Conservation (phyloP, 1,140 invertebrate genomes). For the Drosophila ohnishii region DNA sequence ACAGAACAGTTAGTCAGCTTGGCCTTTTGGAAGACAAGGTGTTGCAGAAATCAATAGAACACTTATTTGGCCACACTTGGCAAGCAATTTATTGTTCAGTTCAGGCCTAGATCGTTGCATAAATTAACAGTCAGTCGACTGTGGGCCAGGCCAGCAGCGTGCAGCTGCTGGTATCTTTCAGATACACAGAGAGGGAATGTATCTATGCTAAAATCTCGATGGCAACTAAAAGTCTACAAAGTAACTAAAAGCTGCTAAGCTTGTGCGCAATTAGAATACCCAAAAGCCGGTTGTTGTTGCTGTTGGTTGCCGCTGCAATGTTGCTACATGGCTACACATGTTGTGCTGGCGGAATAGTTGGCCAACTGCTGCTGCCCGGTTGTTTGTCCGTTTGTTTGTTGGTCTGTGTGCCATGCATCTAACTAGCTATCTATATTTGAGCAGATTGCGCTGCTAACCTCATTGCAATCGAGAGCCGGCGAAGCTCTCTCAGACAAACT, state of each 20-base stretch:
- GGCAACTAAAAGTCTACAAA: conserved; percentile 79
- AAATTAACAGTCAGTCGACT: conserved; percentile 57
- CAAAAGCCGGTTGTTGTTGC: conserved; percentile 50
- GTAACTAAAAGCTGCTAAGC: conserved; percentile 79
- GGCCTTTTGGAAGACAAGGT: conserved; percentile 63
- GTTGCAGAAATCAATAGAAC: conserved; percentile 79
- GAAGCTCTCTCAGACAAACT: conserved; percentile 64
- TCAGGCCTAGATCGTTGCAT: conserved; percentile 57
- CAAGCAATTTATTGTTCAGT: conserved; percentile 64
- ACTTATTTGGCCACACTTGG: conserved; percentile 72
- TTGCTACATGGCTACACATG: conserved; percentile 76
- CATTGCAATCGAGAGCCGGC: conserved; percentile 61
- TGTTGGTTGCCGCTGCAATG: conserved; percentile 45
- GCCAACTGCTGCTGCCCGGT: conserved; percentile 22
- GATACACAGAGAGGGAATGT: conserved; percentile 30
- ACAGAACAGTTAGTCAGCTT: conserved; percentile 77
- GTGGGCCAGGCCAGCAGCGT: conserved; percentile 27
- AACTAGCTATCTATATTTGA: conserved; percentile 81
- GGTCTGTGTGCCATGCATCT: conserved; percentile 54
- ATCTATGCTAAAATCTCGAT: conserved; percentile 56
- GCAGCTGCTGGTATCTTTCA: conserved; percentile 15
- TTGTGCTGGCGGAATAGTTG: conserved; percentile 55
- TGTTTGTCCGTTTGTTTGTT: conserved; percentile 15
- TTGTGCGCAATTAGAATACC: conserved; percentile 80
- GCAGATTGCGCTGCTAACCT: conserved; percentile 79